phyloP scores from a whole-genome alignment of 2,797 vertebrate species.

The Benthosema pterotum region DNA sequence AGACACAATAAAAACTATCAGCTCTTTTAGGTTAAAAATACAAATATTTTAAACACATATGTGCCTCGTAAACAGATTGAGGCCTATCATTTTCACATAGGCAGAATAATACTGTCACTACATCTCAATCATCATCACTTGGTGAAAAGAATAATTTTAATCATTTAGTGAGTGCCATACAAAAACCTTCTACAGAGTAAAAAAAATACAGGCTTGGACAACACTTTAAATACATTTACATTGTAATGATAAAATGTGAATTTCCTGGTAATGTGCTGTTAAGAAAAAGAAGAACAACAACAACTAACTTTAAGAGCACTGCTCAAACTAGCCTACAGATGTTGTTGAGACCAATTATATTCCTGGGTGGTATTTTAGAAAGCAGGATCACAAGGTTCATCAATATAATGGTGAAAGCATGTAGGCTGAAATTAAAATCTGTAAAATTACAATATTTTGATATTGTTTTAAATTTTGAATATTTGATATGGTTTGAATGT shows the following conservation, averaged over 20 bases:
- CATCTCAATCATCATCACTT: constrained; percentile 26
- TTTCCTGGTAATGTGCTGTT: constrained; percentile 50
- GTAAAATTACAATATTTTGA: background rate
- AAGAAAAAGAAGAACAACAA: constrained; percentile 51
- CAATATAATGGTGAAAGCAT: no score
- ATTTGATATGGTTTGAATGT: no score
- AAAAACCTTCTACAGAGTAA: constrained; percentile 54
- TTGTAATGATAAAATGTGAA: constrained; percentile 31
- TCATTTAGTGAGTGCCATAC: constrained; percentile 49
- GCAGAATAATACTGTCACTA: constrained; percentile 19
- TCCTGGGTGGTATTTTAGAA: constrained; percentile 3
- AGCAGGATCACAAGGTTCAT: constrained; percentile 2
- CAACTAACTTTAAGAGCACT: constrained; percentile 43
- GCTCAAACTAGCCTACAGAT: constrained; percentile 32
- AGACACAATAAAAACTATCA: constrained; percentile 35
- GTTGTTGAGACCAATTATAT: constrained; percentile 21
- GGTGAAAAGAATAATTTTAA: constrained; percentile 30
- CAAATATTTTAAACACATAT: constrained; percentile 27
- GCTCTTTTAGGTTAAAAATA: constrained; percentile 21
- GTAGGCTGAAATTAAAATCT: background rate
- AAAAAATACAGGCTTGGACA: constrained; percentile 38
- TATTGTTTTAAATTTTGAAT: no score
- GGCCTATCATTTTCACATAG: constrained; percentile 20
- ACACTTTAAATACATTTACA: constrained; percentile 47
- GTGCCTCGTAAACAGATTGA: constrained; percentile 7